A percentile compares a stretch with the other conserved stretches of the same genome.
Conservation (phyloP, 2,113 vertebrate species). For the Rhizomys pruinosus region DNA sequence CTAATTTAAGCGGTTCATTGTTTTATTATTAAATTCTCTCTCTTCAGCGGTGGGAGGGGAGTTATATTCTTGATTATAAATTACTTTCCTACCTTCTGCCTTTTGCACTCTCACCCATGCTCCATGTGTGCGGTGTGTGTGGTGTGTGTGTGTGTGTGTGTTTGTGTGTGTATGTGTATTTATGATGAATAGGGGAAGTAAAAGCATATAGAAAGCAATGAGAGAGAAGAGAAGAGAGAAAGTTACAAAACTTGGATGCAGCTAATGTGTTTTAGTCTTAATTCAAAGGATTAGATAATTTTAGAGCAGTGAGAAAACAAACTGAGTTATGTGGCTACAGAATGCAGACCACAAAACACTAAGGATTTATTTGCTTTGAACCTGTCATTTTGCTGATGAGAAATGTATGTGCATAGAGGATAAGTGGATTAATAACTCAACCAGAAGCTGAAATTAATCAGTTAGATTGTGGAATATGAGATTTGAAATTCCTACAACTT, state of each 20-base stretch:
- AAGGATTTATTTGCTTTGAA: conserved; percentile 30
- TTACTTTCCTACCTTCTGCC: conserved; percentile 61
- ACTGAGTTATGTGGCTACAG: not conserved
- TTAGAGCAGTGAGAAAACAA: conserved; percentile 5
- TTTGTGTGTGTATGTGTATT: not conserved
- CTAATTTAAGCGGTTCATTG: conserved; percentile 70
- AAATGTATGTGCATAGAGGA: not conserved
- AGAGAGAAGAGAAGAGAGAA: not conserved
- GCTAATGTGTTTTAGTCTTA: not conserved
- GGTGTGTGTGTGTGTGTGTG: not conserved
- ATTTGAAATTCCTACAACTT: not conserved
- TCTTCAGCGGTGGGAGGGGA: conserved; percentile 48
- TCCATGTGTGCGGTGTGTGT: conserved; percentile 15
- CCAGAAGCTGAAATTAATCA: not conserved
- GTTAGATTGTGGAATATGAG: not conserved
- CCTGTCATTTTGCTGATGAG: not conserved
- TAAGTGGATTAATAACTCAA: not conserved
- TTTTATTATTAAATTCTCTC: conserved; percentile 75
- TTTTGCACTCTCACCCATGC: conserved; percentile 63
- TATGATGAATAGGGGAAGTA: too few species aligned
- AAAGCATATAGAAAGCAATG: conserved; percentile 47
- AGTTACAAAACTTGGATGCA: not conserved
- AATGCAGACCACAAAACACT: not conserved
- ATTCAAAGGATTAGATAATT: conserved; percentile 20
- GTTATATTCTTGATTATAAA: conserved; percentile 68